Conservation (phyloP, 2,888 invertebrate species). For the Harpagoxenus sublaevis region DNA sequence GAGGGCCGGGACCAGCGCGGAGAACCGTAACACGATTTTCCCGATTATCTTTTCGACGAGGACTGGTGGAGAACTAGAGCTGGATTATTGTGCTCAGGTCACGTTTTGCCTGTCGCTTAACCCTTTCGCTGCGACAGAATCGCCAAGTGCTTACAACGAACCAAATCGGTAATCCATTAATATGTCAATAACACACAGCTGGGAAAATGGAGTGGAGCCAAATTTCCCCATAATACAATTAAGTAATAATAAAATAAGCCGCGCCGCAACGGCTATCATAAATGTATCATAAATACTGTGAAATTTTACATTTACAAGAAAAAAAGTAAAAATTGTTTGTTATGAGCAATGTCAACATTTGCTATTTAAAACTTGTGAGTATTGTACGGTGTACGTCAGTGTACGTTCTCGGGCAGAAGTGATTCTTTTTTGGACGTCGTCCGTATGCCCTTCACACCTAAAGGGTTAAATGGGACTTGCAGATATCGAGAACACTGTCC, state of each 20-base stretch:
- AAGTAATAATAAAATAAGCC: background rate
- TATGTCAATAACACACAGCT: slow-evolving; percentile 7
- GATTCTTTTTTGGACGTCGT: background rate
- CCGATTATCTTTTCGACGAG: slow-evolving; percentile 48
- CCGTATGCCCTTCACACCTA: background rate
- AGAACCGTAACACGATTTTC: slow-evolving; percentile 42
- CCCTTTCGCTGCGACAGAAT: slow-evolving; percentile 10
- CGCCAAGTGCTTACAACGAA: background rate
- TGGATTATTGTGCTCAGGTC: slow-evolving; percentile 33
- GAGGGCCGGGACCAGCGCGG: background rate
- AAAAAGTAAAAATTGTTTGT: background rate
- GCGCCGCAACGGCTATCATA: background rate
- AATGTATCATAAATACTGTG: background rate
- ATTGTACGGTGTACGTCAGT: background rate
- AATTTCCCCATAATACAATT: background rate
- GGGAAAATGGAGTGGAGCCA: background rate
- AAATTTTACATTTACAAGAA: background rate
- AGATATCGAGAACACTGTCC: slow-evolving; percentile 17
- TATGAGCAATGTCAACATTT: background rate
- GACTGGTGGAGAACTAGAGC: slow-evolving; percentile 28
- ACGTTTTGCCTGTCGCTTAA: slow-evolving; percentile 36
- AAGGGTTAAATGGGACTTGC: slow-evolving; percentile 27
- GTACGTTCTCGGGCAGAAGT: background rate
- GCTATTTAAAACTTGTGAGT: background rate
- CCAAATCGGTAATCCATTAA: slow-evolving; percentile 28